Evolutionary conservation across 1,140 invertebrate genomes (phyloP), one percentile per base, ranked within the genome.

Genomic region (Radopholus similis): DNA sequence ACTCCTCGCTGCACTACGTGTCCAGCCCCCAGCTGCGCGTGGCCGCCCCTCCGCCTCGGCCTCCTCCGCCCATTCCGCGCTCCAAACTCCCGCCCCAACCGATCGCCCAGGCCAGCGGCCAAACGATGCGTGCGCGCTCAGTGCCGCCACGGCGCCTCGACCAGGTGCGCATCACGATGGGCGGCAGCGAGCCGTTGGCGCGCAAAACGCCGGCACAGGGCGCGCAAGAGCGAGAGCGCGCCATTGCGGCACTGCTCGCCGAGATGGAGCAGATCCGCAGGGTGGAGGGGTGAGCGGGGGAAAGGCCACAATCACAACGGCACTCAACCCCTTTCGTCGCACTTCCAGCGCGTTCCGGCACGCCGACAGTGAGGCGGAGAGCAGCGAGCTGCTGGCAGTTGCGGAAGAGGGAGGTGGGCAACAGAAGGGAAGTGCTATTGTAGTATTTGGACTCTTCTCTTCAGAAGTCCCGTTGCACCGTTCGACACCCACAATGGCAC

Each of bases 101-200:
- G n/a, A n/a, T n/a, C n/a, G n/a, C 6, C 44, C 44, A 23, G 44
- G 44, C 6, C 44, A 47, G 6, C 47, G 11, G 30, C 2, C 40
- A 47, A 42, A 21, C 32, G 21, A 23, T 28, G 3, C n/a, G 59
- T 40, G 47, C 59, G 6, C 49, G 13, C 28, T 62, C 59, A 15
- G 59, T 62, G 42, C 59, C 59, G 28, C 57, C 57, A 2, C 49
- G 28, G n/a, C 34, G 35, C 21, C 6, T 47, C 21, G 49, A 35
- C 18, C 28, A 42, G 28, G 32, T 28, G 28, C 47, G 47, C 6
- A 49, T 11, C 4, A 15, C 47, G 23, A 4, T 8, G 8, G 4
- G n/a, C 47, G 8, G 47, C n/a, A 51, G 47, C 30, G 47, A 51
- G 47, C 47, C 47, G 23, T 15, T 51, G 21, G 23, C 23, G 23